Conservation (phyloP, 1,140 invertebrate genomes). For the Anthonomus grandis region DNA sequence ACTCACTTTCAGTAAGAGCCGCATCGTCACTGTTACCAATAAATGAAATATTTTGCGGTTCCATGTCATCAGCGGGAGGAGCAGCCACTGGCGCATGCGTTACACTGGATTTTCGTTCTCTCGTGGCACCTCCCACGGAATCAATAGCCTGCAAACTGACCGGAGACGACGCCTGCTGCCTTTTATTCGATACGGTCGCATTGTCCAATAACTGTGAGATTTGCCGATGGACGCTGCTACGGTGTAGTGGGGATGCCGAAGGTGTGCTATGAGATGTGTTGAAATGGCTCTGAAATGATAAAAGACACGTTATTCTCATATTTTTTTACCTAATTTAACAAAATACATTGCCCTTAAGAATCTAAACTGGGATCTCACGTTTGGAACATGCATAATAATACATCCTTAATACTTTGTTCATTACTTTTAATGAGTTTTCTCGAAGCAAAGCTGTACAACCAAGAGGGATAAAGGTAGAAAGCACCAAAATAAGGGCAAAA, state of each 20-base stretch:
- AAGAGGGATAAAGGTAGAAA: too few relatives aligned
- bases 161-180: slow-evolving; percentile 22
- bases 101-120: slow-evolving; percentile 46
- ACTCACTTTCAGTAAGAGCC: slow-evolving; percentile 41
- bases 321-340: too few relatives aligned
- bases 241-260: slow-evolving; percentile 47
- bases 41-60: slow-evolving; percentile 88
- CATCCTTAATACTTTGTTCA: too few relatives aligned
- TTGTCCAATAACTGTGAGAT: slow-evolving; percentile 48
- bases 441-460: too few relatives aligned
- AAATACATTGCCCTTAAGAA: too few relatives aligned
- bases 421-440: too few relatives aligned
- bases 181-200: slow-evolving; percentile 11
- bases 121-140: neutral
- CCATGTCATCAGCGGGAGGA: slow-evolving; percentile 76
- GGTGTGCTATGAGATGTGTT: slow-evolving; percentile 48
- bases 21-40: slow-evolving; percentile 65
- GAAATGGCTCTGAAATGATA: slow-evolving; percentile 35
- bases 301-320: too few relatives aligned
- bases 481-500: too few relatives aligned
- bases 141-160: slow-evolving; percentile 29
- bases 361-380: too few relatives aligned
- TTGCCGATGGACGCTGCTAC: slow-evolving; percentile 43
- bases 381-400: too few relatives aligned
- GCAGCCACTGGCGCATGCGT: slow-evolving; percentile 61